Conservation (phyloP, 2,113 vertebrate species). For the Synchiropus splendidus region DNA sequence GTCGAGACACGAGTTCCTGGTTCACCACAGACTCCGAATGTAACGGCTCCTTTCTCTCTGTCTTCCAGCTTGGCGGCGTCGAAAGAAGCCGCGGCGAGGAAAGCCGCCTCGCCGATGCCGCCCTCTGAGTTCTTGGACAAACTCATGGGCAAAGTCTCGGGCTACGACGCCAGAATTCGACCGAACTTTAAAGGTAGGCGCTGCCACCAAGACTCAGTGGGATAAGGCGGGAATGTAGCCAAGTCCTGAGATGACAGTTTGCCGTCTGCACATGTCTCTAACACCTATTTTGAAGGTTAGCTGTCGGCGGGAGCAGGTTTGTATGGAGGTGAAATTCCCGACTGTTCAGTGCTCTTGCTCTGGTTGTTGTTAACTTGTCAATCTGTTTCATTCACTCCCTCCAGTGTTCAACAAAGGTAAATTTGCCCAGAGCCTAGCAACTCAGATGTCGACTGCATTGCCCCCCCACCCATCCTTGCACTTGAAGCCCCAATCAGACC, state of each 20-base stretch:
- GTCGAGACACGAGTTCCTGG: too few relatives aligned
- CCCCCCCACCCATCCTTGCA: not conserved
- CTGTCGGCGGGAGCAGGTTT: not conserved
- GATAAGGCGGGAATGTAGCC: slow-evolving; percentile 66
- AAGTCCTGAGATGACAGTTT: slow-evolving; percentile 26
- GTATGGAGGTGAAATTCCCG: not conserved
- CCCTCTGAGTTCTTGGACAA: slow-evolving; percentile 98
- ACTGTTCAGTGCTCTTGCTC: slow-evolving; percentile 1
- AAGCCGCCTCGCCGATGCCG: slow-evolving; percentile 85
- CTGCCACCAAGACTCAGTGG: slow-evolving; percentile 42
- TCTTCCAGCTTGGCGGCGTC: slow-evolving; percentile 85
- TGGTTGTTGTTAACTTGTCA: slow-evolving; percentile 46
- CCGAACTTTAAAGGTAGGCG: slow-evolving; percentile 97
- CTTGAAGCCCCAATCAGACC: not conserved
- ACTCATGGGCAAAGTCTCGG: slow-evolving; percentile 94
- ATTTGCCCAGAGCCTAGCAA: slow-evolving; percentile 18
- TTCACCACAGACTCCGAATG: too few relatives aligned
- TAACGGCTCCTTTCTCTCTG: slow-evolving; percentile 5
- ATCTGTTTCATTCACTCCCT: slow-evolving; percentile 47
- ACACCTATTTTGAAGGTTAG: slow-evolving; percentile 8
- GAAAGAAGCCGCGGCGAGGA: slow-evolving; percentile 91
- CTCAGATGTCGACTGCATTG: not conserved
- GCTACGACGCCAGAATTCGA: slow-evolving; percentile 95
- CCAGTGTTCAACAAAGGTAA: slow-evolving; percentile 63
- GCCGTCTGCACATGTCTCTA: slow-evolving; percentile 3